phyloP scores from a whole-genome alignment of 2,797 vertebrate species.

The Macroramphosus scolopax region DNA sequence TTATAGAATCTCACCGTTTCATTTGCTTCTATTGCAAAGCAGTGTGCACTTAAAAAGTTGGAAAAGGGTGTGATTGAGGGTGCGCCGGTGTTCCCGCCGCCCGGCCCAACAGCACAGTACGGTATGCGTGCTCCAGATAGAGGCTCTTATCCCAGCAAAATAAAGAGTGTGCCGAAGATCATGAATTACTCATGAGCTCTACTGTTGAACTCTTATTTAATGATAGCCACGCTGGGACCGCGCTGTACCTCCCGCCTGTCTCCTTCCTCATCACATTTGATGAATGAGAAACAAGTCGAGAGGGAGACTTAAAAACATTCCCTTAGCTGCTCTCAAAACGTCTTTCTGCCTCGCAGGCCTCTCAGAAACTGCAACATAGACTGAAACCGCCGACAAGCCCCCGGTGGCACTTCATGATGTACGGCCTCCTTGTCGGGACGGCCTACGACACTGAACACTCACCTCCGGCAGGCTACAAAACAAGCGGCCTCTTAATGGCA shows the following conservation, averaged over 20 bases:
- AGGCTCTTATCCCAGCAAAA: background rate
- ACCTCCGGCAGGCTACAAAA: slow-evolving; percentile 46
- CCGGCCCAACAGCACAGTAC: no score
- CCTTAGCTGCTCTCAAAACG: slow-evolving; percentile 38
- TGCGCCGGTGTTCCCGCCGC: no score
- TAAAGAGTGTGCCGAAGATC: slow-evolving; percentile 53
- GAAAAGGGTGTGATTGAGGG: no score
- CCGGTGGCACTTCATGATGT: slow-evolving; percentile 35
- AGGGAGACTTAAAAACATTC: slow-evolving; percentile 23
- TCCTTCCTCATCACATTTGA: slow-evolving; percentile 55
- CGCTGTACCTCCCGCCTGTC: slow-evolving; percentile 45
- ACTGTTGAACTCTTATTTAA: slow-evolving; percentile 71
- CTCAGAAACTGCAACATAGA: slow-evolving; percentile 41
- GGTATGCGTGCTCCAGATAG: no score
- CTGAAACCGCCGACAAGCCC: slow-evolving; percentile 30
- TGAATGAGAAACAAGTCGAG: slow-evolving; percentile 53
- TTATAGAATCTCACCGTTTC: no score
- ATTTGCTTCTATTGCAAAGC: no score
- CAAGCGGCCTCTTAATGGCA: slow-evolving; percentile 30
- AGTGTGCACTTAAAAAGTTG: no score
- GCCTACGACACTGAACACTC: slow-evolving; percentile 52
- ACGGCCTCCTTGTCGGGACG: slow-evolving; percentile 50
- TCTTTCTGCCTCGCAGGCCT: slow-evolving; percentile 11
- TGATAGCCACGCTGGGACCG: slow-evolving; percentile 52
- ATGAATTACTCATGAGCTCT: slow-evolving; percentile 77